A percentile compares a stretch with the other conserved stretches of the same genome.
phyloP scores from a whole-genome alignment of 2,888 invertebrate species.

The Hofmannophila pseudospretella region DNA sequence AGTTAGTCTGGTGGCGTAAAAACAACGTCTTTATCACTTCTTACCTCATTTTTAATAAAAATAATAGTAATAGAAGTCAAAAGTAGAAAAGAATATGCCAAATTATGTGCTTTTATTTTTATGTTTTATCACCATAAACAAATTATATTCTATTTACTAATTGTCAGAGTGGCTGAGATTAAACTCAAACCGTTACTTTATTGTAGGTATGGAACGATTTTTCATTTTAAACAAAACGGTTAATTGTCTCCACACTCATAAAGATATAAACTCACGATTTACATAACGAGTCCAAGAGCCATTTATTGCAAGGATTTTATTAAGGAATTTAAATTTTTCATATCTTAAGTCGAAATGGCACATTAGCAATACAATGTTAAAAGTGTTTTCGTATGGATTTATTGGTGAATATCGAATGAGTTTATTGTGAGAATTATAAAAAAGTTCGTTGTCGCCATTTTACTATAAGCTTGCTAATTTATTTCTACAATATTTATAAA shows the following conservation, averaged over 20 bases:
- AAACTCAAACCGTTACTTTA: background rate
- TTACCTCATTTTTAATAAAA: no score
- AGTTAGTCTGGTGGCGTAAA: no score
- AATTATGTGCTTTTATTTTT: no score
- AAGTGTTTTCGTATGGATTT: constrained; percentile 30
- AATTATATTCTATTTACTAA: no score
- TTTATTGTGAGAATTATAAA: background rate
- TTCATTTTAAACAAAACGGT: constrained; percentile 11
- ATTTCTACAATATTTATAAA: no score
- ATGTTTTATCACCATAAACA: no score
- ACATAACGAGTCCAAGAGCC: constrained; percentile 34
- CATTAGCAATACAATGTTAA: constrained; percentile 47
- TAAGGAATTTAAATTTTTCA: constrained; percentile 25
- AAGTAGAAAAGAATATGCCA: no score
- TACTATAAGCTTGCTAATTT: no score
- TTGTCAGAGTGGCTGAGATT: constrained; percentile 6
- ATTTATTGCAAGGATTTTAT: constrained; percentile 25
- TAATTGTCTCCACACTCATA: constrained; percentile 6
- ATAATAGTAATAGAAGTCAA: no score
- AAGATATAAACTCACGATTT: constrained; percentile 26
- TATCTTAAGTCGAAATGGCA: constrained; percentile 9
- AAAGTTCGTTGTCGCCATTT: background rate
- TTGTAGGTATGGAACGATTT: no score
- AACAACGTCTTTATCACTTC: no score
- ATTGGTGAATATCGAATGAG: background rate